Conservation (phyloP, 1,140 invertebrate genomes). For the Sitobion miscanthi region DNA sequence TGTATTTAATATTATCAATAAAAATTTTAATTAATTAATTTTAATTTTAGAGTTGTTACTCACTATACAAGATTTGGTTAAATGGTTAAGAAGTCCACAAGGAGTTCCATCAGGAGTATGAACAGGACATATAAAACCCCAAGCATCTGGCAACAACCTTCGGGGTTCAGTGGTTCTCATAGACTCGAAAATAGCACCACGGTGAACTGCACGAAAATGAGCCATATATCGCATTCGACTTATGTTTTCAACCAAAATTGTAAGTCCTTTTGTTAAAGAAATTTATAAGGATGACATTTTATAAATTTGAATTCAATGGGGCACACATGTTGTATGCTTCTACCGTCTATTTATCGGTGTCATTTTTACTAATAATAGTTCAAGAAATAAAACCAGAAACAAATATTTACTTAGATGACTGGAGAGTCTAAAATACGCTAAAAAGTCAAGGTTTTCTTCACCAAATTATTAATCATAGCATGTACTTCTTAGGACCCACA, state of each 20-base stretch:
- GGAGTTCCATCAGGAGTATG: slow-evolving; percentile 98
- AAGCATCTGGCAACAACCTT: slow-evolving; percentile 94
- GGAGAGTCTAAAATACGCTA: too few relatives aligned
- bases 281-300: neutral
- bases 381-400: too few relatives aligned
- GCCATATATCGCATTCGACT: slow-evolving; percentile 96
- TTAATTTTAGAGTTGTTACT: slow-evolving; percentile 19
- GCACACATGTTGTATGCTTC: too few relatives aligned
- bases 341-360: too few relatives aligned
- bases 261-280: slow-evolving; percentile 70
- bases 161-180: slow-evolving; percentile 96
- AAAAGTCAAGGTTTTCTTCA: too few relatives aligned
- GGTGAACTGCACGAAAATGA: slow-evolving; percentile 93
- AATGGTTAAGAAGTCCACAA: slow-evolving; percentile 96
- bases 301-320: neutral
- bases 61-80: slow-evolving; percentile 78
- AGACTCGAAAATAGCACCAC: slow-evolving; percentile 93
- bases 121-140: slow-evolving; percentile 99
- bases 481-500: too few relatives aligned
- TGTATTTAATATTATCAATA: neutral
- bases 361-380: too few relatives aligned
- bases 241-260: slow-evolving; percentile 94
- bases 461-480: too few relatives aligned
- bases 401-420: too few relatives aligned
- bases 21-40: neutral